Conservation (phyloP, 1,140 invertebrate species). For the Streblospio benedicti region DNA sequence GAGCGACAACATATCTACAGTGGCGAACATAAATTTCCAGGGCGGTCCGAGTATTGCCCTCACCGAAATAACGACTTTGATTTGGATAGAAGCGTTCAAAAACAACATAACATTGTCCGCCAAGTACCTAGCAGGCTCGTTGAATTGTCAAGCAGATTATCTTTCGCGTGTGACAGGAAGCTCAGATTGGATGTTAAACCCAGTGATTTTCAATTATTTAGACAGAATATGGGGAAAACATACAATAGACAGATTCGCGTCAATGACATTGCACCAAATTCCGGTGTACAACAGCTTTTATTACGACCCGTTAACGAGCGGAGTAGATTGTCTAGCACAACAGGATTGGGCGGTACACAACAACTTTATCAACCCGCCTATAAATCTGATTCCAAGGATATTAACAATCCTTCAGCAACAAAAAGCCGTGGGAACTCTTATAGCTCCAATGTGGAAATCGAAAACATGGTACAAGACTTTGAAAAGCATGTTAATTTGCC, state of each 20-base stretch:
- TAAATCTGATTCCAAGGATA: slow-evolving; percentile 4
- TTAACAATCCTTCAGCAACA: neutral
- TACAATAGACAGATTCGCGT: neutral
- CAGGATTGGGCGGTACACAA: slow-evolving; percentile 15
- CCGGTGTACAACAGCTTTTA: slow-evolving; percentile 15
- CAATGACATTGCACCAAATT: neutral
- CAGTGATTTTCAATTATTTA: neutral
- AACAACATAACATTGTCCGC: too few species aligned
- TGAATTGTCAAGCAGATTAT: too few species aligned
- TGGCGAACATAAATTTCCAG: too few species aligned
- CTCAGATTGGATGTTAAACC: neutral
- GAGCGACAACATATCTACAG: too few species aligned
- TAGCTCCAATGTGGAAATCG: neutral
- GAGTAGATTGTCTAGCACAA: slow-evolving; percentile 14
- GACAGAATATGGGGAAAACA: neutral
- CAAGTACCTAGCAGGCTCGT: too few species aligned
- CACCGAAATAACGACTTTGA: too few species aligned
- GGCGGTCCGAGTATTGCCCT: too few species aligned
- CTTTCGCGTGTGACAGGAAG: too few species aligned
- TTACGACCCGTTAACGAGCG: slow-evolving; percentile 1
- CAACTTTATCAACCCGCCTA: slow-evolving; percentile 19
- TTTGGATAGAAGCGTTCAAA: too few species aligned
- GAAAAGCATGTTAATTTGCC: neutral
- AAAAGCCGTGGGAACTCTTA: neutral
- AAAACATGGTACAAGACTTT: neutral